phyloP scores from a whole-genome alignment of 2,113 vertebrate species.

The Coracopsis vasa region DNA sequence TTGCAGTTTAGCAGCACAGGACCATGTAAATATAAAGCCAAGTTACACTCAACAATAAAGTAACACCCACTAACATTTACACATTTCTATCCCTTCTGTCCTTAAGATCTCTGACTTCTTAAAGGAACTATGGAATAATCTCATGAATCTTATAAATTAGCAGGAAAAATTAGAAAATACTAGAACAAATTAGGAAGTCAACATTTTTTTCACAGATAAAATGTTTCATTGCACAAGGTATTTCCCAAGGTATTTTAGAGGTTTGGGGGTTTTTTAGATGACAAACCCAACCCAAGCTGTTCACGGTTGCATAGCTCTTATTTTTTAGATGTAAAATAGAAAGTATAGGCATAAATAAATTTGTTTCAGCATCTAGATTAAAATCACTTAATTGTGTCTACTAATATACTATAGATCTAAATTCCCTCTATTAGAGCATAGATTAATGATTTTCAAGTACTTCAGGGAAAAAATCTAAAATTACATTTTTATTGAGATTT shows the following conservation, averaged over 20 bases:
- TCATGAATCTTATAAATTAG: neutral
- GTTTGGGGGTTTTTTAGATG: neutral
- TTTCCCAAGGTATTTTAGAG: neutral
- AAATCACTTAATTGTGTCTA: neutral
- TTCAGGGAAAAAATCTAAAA: neutral
- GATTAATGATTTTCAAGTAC: neutral
- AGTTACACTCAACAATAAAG: neutral
- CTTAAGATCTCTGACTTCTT: neutral
- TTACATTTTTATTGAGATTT: neutral
- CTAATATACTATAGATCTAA: neutral
- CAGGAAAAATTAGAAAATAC: neutral
- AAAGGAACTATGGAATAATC: neutral
- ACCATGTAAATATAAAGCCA: neutral
- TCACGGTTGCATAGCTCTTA: neutral
- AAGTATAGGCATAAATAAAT: neutral
- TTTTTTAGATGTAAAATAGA: neutral
- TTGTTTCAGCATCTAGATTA: neutral
- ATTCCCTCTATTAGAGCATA: neutral
- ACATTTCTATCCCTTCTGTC: neutral
- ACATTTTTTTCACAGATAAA: neutral
- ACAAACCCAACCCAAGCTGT: neutral
- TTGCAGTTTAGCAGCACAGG: neutral
- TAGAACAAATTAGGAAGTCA: neutral
- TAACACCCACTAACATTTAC: neutral
- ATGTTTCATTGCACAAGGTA: neutral